Evolutionary conservation across 2,797 vertebrate species (phyloP).

Genomic region (Acanthurus tractus): DNA sequence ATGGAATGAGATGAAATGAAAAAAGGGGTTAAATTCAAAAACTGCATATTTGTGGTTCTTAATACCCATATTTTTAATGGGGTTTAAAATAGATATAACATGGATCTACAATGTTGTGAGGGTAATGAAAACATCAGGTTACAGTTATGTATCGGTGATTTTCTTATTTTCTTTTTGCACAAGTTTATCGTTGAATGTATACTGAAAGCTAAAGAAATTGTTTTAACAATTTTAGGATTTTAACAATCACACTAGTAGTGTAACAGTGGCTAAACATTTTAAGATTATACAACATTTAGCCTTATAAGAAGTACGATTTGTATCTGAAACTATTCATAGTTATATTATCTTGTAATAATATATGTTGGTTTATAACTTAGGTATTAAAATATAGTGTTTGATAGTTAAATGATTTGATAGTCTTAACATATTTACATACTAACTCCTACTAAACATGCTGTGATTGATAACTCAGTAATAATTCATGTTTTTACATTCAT

Average conservation of each 20-base stretch:
- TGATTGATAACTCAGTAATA: conserved; percentile 68
- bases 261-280: conserved; percentile 45
- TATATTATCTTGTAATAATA: conserved; percentile 72
- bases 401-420: conserved; percentile 64
- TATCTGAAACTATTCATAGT: conserved; percentile 64
- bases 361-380: conserved; percentile 68
- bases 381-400: conserved; percentile 70
- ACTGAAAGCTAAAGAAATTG: conserved; percentile 53
- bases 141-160: conserved; percentile 26
- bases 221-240: conserved; percentile 38
- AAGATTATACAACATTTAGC: conserved; percentile 37
- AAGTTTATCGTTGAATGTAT: conserved; percentile 75
- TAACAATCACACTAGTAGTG: conserved; percentile 52
- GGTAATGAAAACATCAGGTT: conserved; percentile 35
- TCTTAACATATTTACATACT: conserved; percentile 56
- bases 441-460: conserved; percentile 72
- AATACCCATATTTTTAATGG: conserved; percentile 70
- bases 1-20: conserved; percentile 32
- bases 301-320: conserved; percentile 69
- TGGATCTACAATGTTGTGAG: conserved; percentile 12
- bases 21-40: conserved; percentile 11
- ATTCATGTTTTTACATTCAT: conserved; percentile 55
- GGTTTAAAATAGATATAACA: conserved; percentile 25
- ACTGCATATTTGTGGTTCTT: conserved; percentile 37
- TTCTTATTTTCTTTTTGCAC: conserved; percentile 62